phyloP scores from a whole-genome alignment of 2,888 invertebrate species.

The Julus scandinavius region DNA sequence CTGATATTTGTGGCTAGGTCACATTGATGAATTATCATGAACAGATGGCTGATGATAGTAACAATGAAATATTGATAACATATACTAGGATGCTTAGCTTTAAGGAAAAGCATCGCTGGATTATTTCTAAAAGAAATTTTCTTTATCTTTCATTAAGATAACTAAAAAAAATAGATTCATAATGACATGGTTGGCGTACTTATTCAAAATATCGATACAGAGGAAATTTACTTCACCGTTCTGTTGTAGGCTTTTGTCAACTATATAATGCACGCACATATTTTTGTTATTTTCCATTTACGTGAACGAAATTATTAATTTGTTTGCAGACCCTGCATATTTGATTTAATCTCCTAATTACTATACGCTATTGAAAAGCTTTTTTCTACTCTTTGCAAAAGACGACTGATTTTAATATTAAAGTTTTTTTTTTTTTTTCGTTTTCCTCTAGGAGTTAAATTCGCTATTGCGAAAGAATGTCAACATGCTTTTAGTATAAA shows the following conservation, averaged over 20 bases:
- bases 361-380: neutral
- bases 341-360: neutral
- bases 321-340: neutral
- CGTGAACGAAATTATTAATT: neutral
- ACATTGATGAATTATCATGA: no score
- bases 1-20: no score
- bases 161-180: neutral
- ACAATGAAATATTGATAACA: no score
- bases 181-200: neutral
- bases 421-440: neutral
- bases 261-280: neutral
- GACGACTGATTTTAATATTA: neutral
- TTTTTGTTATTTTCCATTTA: constrained; percentile 1
- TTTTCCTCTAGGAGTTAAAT: neutral
- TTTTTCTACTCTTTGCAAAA: neutral
- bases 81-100: no score
- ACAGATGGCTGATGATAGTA: no score
- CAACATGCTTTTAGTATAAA: constrained; percentile 16
- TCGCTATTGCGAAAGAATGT: constrained; percentile 18
- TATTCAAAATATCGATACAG: neutral
- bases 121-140: no score
- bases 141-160: no score
- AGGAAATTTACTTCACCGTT: neutral
- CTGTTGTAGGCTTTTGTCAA: neutral
- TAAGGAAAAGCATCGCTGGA: no score